phyloP scores from a whole-genome alignment of 2,113 vertebrate genomes.

The Atlantisia rogersi region DNA sequence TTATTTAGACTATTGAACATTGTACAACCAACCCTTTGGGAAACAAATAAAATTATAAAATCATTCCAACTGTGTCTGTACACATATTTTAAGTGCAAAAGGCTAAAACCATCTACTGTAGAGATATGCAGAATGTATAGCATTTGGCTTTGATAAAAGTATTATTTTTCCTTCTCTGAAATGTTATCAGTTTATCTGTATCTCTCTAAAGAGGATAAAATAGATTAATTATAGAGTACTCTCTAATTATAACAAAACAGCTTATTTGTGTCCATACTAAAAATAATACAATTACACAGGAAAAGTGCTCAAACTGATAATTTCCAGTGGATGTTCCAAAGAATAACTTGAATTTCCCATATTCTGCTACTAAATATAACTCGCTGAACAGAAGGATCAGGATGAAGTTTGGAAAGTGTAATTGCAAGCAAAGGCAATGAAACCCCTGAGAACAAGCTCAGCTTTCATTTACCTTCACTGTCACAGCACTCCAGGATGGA shows the following conservation, averaged over 20 bases:
- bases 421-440: background rate
- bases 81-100: background rate
- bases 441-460: background rate
- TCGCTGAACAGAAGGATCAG: background rate
- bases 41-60: background rate
- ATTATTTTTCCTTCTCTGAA: background rate
- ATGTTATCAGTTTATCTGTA: background rate
- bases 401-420: background rate
- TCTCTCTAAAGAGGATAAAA: background rate
- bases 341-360: background rate
- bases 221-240: background rate
- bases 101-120: background rate
- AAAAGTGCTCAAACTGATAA: background rate
- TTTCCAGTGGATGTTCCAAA: background rate
- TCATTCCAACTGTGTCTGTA: background rate
- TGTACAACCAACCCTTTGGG: background rate
- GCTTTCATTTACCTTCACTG: slow-evolving; percentile 78
- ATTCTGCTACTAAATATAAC: background rate
- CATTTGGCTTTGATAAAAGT: background rate
- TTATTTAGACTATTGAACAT: background rate
- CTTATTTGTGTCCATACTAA: background rate
- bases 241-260: background rate
- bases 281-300: background rate
- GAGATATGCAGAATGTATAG: background rate
- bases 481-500: slow-evolving; percentile 89